phyloP scores from a whole-genome alignment of 2,888 invertebrate genomes.

The Chirona hameri region DNA sequence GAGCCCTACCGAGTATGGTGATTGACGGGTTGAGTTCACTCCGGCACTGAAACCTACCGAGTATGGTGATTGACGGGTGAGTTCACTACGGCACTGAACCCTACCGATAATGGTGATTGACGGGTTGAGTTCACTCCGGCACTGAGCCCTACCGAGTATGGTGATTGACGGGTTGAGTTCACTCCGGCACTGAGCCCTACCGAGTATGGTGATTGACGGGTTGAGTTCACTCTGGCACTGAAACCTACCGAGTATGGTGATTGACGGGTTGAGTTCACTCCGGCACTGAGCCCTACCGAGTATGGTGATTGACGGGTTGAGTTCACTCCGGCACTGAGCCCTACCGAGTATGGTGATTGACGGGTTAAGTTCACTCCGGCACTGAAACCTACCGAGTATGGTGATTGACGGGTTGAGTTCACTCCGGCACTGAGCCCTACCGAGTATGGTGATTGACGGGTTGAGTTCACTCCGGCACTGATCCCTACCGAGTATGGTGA shows the following conservation, averaged over 20 bases:
- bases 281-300: conserved; percentile 80
- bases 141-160: conserved; percentile 81
- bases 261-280: conserved; percentile 95
- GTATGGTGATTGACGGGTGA: conserved; percentile 95
- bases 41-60: too few relatives aligned
- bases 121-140: conserved; percentile 93
- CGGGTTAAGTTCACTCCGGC: conserved; percentile 93
- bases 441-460: conserved; percentile 95
- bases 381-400: conserved; percentile 81
- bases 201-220: conserved; percentile 95
- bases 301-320: conserved; percentile 97
- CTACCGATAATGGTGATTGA: conserved; percentile 94
- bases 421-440: too few relatives aligned
- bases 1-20: conserved; percentile 85
- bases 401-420: conserved; percentile 96
- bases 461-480: too few relatives aligned
- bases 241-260: conserved; percentile 88
- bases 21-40: conserved; percentile 96
- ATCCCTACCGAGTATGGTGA: conserved; percentile 88
- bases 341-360: conserved; percentile 94
- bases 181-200: too few relatives aligned
- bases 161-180: conserved; percentile 96
- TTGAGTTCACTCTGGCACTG: too few relatives aligned
- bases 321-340: too few relatives aligned
- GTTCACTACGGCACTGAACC: too few relatives aligned